Evolutionary conservation across 1,140 invertebrate genomes (phyloP).

Genomic region (Platyura marginata): DNA sequence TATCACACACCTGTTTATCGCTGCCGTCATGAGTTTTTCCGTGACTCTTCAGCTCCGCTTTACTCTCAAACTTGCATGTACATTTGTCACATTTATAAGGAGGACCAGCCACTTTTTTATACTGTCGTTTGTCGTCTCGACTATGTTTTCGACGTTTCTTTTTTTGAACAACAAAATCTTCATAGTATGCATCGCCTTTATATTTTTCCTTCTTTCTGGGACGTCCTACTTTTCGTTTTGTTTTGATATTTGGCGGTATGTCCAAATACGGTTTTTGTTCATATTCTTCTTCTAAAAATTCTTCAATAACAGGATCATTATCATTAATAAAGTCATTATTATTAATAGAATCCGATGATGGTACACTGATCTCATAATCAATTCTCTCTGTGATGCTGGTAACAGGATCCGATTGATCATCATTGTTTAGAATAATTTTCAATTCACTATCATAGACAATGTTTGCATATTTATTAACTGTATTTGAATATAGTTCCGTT

Average conservation of each 20-base stretch:
- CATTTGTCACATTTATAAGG: neutral
- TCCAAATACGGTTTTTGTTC: neutral
- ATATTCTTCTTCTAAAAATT: neutral
- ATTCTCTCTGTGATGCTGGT: no score
- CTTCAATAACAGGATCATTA: neutral
- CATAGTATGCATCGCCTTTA: neutral
- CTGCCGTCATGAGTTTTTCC: neutral
- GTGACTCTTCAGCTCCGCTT: neutral
- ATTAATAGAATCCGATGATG: neutral
- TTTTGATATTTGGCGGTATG: neutral
- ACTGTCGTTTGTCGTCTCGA: neutral
- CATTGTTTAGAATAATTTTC: neutral
- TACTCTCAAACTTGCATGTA: neutral
- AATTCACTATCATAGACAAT: no score
- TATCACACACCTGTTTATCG: slow-evolving; percentile 21
- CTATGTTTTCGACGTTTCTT: neutral
- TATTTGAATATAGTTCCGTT: neutral
- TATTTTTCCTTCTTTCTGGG: neutral
- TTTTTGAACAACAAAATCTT: neutral
- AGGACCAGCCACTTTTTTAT: neutral
- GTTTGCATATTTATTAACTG: neutral
- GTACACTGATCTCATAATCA: no score
- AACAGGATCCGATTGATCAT: neutral
- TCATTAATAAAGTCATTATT: neutral
- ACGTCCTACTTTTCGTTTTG: neutral